A percentile compares a stretch with the other conserved stretches of the same genome.
phyloP scores from a whole-genome alignment of 2,888 invertebrate species.

The Erpobdella octoculata region DNA sequence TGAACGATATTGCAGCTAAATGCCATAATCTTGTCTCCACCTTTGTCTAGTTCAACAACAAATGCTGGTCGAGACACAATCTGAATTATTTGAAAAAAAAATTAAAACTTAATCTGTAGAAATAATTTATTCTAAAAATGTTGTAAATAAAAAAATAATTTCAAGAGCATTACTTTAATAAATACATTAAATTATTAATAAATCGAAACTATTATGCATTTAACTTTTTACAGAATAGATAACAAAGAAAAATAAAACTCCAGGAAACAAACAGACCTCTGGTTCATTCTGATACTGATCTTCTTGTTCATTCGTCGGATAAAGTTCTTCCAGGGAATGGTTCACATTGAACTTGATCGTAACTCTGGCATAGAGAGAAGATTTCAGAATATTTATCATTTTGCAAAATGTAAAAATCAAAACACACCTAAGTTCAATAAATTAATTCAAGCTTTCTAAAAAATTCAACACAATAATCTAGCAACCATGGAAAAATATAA shows the following conservation, averaged over 20 bases:
- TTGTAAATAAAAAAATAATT: background rate
- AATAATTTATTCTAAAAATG: background rate
- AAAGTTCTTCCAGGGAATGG: slow-evolving; percentile 64
- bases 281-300: too few species aligned
- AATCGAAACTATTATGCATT: too few species aligned
- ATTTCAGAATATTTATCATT: too few species aligned
- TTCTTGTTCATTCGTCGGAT: slow-evolving; percentile 57
- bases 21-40: slow-evolving; percentile 65
- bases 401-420: slow-evolving; percentile 53
- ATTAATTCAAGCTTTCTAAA: background rate
- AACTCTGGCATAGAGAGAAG: too few species aligned
- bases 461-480: background rate
- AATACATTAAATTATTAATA: slow-evolving; percentile 55
- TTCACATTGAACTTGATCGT: slow-evolving; percentile 81
- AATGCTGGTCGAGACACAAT: slow-evolving; percentile 87
- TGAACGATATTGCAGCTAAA: too few species aligned
- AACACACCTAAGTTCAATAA: background rate
- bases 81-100: too few species aligned
- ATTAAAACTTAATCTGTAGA: too few species aligned
- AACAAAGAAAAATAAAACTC: too few species aligned
- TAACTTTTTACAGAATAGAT: too few species aligned
- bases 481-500: background rate
- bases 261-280: too few species aligned
- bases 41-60: slow-evolving; percentile 74
- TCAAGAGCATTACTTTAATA: background rate